A percentile compares a stretch with the other conserved stretches of the same genome.
Conservation (phyloP, 1,140 invertebrate species). For the Heterodera schachtii region DNA sequence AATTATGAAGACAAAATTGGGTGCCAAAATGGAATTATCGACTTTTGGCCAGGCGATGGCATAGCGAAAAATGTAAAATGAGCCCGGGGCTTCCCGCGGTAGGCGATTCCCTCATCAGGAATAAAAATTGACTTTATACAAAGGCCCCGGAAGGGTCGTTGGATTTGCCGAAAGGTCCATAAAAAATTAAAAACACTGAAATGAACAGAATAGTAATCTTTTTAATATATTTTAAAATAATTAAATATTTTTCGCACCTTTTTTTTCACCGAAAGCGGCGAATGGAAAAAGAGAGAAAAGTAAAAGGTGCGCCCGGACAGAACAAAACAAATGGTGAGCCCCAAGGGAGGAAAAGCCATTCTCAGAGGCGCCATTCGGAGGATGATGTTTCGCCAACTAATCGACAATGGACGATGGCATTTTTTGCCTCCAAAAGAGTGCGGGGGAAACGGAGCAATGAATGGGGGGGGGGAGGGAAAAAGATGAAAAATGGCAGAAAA, state of each 20-base stretch:
- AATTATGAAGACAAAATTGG: not conserved
- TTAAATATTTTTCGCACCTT: too few relatives aligned
- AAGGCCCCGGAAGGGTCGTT: too few relatives aligned
- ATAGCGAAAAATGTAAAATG: not conserved
- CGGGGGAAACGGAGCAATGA: not conserved
- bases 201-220: too few relatives aligned
- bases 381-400: too few relatives aligned
- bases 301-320: not conserved
- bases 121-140: not conserved
- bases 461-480: not conserved
- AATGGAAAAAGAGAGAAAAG: not conserved
- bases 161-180: too few relatives aligned
- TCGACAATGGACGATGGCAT: too few relatives aligned
- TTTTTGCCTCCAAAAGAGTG: not conserved
- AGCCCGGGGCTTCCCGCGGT: not conserved
- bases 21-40: not conserved
- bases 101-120: not conserved
- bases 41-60: not conserved
- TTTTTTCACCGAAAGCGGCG: too few relatives aligned
- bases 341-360: not conserved
- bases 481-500: constrained; percentile 4
- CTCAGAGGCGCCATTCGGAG: too few relatives aligned
- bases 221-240: too few relatives aligned
- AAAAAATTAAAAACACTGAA: too few relatives aligned
- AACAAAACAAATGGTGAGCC: not conserved